Percentiles rank a stretch among this genome's conserved stretches.
Evolutionary conservation across 1,140 invertebrate genomes (phyloP).

Genomic region (Panulirus ornatus): DNA sequence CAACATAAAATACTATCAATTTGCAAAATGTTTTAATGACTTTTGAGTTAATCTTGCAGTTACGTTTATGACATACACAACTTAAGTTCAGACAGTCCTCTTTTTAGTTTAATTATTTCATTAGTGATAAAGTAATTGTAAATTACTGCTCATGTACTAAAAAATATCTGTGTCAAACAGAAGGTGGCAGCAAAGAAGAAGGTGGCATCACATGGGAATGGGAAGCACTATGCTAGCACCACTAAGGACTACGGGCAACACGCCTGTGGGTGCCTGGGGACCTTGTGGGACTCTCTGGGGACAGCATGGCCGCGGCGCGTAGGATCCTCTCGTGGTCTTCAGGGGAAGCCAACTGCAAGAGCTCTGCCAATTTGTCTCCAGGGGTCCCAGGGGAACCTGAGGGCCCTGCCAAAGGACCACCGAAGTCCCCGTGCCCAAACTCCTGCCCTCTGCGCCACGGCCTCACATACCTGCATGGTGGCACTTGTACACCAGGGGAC

Average conservation of each 20-base stretch:
- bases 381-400: slow-evolving; percentile 68
- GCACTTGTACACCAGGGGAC: slow-evolving; percentile 71
- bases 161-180: slow-evolving; percentile 25
- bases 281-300: slow-evolving; percentile 72
- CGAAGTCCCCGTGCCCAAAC: slow-evolving; percentile 71
- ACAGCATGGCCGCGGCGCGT: slow-evolving; percentile 69
- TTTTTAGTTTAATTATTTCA: no score
- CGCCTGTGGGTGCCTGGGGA: slow-evolving; percentile 66
- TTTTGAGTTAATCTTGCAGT: neutral
- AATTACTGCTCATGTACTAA: slow-evolving; percentile 9
- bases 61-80: no score
- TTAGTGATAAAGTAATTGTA: neutral
- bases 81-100: no score
- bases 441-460: slow-evolving; percentile 71
- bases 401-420: slow-evolving; percentile 64
- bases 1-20: no score
- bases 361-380: slow-evolving; percentile 66
- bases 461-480: slow-evolving; percentile 72
- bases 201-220: slow-evolving; percentile 62
- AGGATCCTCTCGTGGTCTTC: slow-evolving; percentile 70
- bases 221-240: slow-evolving; percentile 69
- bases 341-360: slow-evolving; percentile 67
- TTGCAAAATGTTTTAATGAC: no score
- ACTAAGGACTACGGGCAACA: slow-evolving; percentile 68
- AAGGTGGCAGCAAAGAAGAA: slow-evolving; percentile 54